Evolutionary conservation across 2,113 vertebrate genomes (phyloP).

Genomic region (Antechinus stuartii): DNA sequence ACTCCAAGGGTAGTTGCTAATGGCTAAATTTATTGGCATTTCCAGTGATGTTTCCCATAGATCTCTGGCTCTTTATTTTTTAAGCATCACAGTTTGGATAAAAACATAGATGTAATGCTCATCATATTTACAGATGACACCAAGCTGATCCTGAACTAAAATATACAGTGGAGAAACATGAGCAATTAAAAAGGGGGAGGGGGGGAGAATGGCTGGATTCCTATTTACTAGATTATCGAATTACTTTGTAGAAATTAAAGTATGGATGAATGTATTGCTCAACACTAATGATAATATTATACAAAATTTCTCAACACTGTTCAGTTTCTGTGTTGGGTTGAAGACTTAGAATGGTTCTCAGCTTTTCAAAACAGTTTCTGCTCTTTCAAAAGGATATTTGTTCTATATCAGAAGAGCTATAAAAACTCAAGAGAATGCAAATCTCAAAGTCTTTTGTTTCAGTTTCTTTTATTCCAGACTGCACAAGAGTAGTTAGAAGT

Average conservation of each 20-base stretch:
- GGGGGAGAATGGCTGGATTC: conserved; percentile 28
- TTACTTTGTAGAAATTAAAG: conserved; percentile 16
- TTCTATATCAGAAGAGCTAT: conserved; percentile 51
- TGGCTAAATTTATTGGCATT: not conserved
- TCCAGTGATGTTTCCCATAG: not conserved
- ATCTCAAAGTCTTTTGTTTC: conserved; percentile 39
- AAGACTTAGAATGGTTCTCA: conserved; percentile 33
- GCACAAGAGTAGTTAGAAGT: not conserved
- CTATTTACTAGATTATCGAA: not conserved
- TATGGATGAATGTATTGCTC: conserved; percentile 45
- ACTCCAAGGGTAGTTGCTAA: not conserved
- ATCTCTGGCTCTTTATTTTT: not conserved
- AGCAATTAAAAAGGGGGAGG: conserved; percentile 55
- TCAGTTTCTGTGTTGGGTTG: conserved; percentile 26
- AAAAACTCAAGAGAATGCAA: conserved; percentile 58
- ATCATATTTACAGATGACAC: not conserved
- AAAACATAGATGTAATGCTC: not conserved
- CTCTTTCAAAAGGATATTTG: not conserved
- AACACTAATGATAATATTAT: conserved; percentile 40
- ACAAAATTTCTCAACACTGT: conserved; percentile 52
- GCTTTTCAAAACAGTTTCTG: not conserved
- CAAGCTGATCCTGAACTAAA: conserved; percentile 51
- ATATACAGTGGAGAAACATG: conserved; percentile 20
- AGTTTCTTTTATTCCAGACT: conserved; percentile 2
- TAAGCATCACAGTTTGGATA: not conserved